A percentile compares a stretch with the other conserved stretches of the same genome.
These are phyloP conservation scores for Melanerpes formicivorus DNA, from an alignment of 2,113 vertebrate genomes.

Conservation along the genomic window DNA sequence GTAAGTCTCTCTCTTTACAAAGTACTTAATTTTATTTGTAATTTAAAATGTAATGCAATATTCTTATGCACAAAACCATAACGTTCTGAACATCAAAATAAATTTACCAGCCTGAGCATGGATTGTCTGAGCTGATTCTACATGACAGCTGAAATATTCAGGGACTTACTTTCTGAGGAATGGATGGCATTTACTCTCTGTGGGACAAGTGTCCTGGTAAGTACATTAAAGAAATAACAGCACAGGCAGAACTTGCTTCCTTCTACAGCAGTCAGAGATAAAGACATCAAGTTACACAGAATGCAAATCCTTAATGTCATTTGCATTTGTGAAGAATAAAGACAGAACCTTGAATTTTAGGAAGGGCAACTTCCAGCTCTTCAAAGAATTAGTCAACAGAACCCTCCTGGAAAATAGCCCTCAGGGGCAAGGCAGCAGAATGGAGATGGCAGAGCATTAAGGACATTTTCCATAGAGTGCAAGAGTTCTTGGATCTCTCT, in stretches of 20 bases:
- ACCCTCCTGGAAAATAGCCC: background rate
- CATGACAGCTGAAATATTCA: background rate
- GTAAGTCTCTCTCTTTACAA: background rate
- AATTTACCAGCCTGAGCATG: background rate
- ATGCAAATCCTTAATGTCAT: background rate
- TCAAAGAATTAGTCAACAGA: background rate
- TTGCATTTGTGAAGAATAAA: background rate
- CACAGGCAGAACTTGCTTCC: background rate
- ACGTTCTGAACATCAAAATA: background rate
- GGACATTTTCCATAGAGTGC: background rate
- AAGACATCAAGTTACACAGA: background rate
- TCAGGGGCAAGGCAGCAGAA: background rate
- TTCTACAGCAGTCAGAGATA: background rate
- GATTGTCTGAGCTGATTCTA: background rate
- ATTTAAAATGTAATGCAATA: background rate
- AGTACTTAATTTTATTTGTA: constrained; percentile 26
- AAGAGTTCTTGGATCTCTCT: background rate
- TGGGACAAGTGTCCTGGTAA: background rate
- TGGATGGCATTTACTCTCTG: background rate
- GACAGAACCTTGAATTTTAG: background rate
- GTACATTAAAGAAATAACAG: background rate
- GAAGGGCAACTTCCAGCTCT: background rate
- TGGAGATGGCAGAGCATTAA: background rate
- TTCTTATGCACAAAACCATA: background rate
- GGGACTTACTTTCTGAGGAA: constrained; percentile 8